Evolutionary conservation across 53 echinoderm and acorn worm species (phyloP).

Genomic region (Glandiceps talaboti): DNA sequence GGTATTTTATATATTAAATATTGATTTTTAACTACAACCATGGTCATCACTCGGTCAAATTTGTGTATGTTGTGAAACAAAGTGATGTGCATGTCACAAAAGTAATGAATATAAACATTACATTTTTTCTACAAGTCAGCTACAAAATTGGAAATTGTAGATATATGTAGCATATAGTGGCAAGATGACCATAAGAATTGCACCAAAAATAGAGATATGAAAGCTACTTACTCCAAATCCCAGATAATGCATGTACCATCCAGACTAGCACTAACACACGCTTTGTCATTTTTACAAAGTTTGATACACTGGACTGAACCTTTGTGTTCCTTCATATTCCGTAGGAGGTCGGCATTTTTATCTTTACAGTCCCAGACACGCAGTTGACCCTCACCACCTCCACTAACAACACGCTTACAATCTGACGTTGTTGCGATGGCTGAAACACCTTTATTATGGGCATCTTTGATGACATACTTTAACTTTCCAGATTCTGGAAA

Average conservation of each 20-base stretch:
- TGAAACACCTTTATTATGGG: slow-evolving; percentile 88
- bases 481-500: slow-evolving; percentile 75
- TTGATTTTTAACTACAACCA: no score
- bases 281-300: slow-evolving; percentile 49
- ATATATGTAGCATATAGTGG: no score
- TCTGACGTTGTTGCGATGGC: slow-evolving; percentile 79
- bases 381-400: slow-evolving; percentile 92
- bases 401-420: slow-evolving; percentile 78
- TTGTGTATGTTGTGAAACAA: no score
- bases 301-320: slow-evolving; percentile 78
- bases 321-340: slow-evolving; percentile 95
- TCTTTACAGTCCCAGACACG: slow-evolving; percentile 49
- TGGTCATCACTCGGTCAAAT: no score
- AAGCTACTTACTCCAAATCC: slow-evolving; percentile 61
- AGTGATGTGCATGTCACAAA: no score
- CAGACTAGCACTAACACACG: slow-evolving; percentile 89
- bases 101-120: no score
- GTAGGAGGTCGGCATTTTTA: slow-evolving; percentile 10
- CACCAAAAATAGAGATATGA: no score
- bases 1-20: no score
- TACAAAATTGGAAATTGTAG: no score
- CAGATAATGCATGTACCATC: slow-evolving; percentile 98
- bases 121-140: no score
- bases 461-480: slow-evolving; percentile 63
- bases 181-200: no score